phyloP scores from a whole-genome alignment of 2,113 vertebrate species.

The Globicephala melas region DNA sequence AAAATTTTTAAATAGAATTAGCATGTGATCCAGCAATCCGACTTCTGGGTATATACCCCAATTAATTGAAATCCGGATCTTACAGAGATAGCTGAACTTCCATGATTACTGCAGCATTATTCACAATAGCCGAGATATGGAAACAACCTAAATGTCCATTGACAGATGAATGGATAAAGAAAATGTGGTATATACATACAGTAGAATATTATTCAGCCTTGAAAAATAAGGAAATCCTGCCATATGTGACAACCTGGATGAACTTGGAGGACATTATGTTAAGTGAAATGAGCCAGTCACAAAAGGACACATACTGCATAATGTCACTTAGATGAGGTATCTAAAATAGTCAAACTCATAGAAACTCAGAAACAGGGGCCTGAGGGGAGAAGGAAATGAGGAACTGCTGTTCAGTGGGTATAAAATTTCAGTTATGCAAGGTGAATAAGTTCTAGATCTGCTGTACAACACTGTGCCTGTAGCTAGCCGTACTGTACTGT shows the following conservation, averaged over 20 bases:
- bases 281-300: background rate
- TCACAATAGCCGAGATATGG: background rate
- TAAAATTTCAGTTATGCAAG: background rate
- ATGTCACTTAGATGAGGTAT: background rate
- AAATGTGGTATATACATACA: too few species aligned
- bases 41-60: background rate
- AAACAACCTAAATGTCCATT: background rate
- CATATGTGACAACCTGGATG: background rate
- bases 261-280: background rate
- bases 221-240: background rate
- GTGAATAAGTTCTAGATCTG: background rate
- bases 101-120: background rate
- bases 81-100: background rate
- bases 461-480: background rate
- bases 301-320: background rate
- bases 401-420: background rate
- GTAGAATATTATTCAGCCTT: background rate
- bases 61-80: background rate
- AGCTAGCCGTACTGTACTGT: background rate
- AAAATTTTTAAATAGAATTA: background rate
- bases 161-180: background rate
- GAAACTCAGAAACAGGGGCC: background rate
- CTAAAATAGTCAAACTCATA: background rate
- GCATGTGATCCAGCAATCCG: background rate
- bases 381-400: background rate